These are phyloP conservation scores for Galendromus occidentalis DNA, from an alignment of 1,140 invertebrate species.

Conservation along the genomic window DNA sequence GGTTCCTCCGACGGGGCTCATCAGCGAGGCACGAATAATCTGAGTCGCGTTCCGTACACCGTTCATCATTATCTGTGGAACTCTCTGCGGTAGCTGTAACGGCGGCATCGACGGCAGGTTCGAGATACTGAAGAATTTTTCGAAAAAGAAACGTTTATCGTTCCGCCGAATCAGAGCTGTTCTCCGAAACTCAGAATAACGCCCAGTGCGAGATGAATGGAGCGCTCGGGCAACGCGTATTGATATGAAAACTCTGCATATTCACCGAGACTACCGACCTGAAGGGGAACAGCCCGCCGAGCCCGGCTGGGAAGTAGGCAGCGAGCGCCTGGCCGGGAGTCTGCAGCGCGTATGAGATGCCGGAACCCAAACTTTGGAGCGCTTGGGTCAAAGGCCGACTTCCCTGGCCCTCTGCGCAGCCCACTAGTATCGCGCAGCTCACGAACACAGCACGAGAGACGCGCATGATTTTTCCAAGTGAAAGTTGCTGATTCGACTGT, in stretches of 20 bases:
- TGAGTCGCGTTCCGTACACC: background rate
- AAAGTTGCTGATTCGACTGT: too few relatives aligned
- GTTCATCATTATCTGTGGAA: constrained; percentile 5
- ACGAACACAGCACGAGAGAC: background rate
- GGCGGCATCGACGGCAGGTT: background rate
- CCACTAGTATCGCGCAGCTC: background rate
- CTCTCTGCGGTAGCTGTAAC: background rate
- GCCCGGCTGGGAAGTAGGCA: background rate
- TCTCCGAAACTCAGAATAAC: too few relatives aligned
- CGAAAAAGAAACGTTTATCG: too few relatives aligned
- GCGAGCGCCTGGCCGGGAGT: background rate
- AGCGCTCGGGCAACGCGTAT: background rate
- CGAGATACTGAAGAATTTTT: background rate
- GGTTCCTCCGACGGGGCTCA: background rate
- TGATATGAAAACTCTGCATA: background rate
- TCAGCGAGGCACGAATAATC: background rate
- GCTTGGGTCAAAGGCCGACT: background rate
- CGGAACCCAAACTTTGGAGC: background rate
- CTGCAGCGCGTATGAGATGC: background rate
- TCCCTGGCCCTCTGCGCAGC: background rate
- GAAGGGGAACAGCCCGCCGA: background rate
- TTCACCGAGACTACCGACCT: background rate
- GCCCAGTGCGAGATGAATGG: too few relatives aligned
- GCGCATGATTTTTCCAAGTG: background rate
- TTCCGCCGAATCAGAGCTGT: too few relatives aligned